Conservation (phyloP, 2,113 vertebrate genomes). For the Rhinolophus sinicus region DNA sequence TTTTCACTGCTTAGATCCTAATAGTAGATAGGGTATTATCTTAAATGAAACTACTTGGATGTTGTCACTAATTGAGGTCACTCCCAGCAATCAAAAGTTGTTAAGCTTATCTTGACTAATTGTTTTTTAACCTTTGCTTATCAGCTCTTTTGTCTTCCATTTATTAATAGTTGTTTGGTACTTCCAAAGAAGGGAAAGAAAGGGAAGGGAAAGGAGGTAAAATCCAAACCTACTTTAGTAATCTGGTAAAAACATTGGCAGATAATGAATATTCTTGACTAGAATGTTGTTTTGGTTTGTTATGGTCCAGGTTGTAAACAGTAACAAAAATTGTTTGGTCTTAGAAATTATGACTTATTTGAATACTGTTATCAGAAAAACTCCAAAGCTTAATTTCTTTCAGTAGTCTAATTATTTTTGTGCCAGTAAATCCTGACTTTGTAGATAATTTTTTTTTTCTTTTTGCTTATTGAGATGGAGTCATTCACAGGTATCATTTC, state of each 20-base stretch:
- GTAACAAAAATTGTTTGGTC: background rate
- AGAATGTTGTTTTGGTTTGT: conserved; percentile 11
- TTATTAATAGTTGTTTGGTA: conserved; percentile 14
- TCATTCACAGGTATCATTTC: background rate
- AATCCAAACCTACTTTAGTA: conserved; percentile 37
- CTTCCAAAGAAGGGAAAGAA: conserved; percentile 31
- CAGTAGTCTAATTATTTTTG: conserved; percentile 40
- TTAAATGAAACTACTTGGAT: conserved; percentile 39
- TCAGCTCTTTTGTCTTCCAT: background rate
- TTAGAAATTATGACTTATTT: background rate
- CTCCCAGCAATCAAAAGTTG: background rate
- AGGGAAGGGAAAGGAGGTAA: background rate
- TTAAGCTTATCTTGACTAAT: conserved; percentile 3
- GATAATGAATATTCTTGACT: background rate
- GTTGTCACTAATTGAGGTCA: conserved; percentile 15
- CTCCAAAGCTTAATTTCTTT: background rate
- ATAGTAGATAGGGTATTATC: background rate
- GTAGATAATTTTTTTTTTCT: background rate
- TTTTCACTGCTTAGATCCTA: conserved; percentile 4
- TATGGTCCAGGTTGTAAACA: background rate
- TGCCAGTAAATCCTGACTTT: conserved; percentile 32
- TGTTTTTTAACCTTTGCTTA: conserved; percentile 38
- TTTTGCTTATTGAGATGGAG: conserved; percentile 13
- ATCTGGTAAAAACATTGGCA: conserved; percentile 4
- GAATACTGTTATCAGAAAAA: background rate